These are phyloP conservation scores for Parnassius orleans DNA, from an alignment of 2,888 invertebrate genomes.

Conservation along the genomic window DNA sequence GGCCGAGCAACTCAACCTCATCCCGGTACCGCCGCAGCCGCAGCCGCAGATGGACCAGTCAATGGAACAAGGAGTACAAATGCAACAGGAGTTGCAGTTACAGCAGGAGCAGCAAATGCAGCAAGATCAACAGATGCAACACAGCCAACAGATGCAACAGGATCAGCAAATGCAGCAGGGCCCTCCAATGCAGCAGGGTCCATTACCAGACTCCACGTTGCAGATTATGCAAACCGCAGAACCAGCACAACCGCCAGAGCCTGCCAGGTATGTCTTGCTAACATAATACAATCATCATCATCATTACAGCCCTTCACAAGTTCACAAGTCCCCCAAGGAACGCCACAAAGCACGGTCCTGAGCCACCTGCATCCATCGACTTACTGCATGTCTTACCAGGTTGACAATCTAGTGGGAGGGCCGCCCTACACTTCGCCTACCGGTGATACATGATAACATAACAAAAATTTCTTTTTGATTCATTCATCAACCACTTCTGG, in stretches of 20 bases:
- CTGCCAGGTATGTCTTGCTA: slow-evolving; percentile 13
- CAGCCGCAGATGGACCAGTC: slow-evolving; percentile 20
- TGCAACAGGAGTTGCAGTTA: slow-evolving; percentile 42
- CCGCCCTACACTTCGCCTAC: too few species aligned
- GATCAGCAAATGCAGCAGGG: slow-evolving; percentile 6
- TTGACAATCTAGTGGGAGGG: too few species aligned
- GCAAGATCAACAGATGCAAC: slow-evolving; percentile 11
- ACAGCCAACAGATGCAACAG: background rate
- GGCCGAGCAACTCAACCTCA: slow-evolving; percentile 36
- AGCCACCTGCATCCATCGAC: too few species aligned
- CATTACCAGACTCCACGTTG: slow-evolving; percentile 8
- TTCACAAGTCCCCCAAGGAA: too few species aligned
- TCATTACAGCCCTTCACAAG: too few species aligned
- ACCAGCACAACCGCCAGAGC: background rate
- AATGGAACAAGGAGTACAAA: slow-evolving; percentile 6
- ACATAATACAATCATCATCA: too few species aligned
- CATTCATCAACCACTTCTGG: too few species aligned
- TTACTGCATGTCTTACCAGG: too few species aligned
- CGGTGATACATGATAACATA: too few species aligned
- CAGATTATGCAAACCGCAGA: slow-evolving; percentile 11
- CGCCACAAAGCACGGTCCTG: too few species aligned
- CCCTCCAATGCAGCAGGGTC: background rate
- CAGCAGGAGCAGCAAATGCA: slow-evolving; percentile 12
- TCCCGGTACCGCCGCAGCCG: slow-evolving; percentile 48
- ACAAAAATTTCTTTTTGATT: too few species aligned